Base-by-base conservation (phyloP, 2,888 invertebrate species). In the Dasypogon diadema region DNA sequence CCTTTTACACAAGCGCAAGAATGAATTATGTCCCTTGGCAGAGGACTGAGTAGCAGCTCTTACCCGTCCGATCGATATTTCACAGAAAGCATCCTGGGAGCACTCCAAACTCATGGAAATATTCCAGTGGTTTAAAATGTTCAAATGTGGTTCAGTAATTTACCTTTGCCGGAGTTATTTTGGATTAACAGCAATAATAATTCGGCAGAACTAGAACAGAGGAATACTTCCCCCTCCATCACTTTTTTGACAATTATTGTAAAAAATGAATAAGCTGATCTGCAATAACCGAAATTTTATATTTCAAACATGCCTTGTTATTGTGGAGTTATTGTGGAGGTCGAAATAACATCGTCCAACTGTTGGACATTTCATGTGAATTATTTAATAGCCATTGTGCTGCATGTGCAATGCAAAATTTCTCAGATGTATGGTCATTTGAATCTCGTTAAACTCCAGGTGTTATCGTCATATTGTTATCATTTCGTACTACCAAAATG, bases 21-120 rank as follows among this genome's bases (percentile, higher is more conserved):
- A 76, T 75, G 77, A 77, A 68, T 77, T 77, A 77, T 77, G 51
- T 77, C 60, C 51, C 60, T 30, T 30, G 54, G n/a, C 48, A 24
- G 22, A 14, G 30, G 18, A n/a, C n/a, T 10, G 63, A 70, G 70
- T 30, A 30, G 10, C 26, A 54, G 22, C 42, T 51, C 72, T 54
- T 16, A 18, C 37, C 58, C 63, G 16, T 30, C 46, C 76, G 76
- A 76, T 76, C 76, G 65, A 76, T 76, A 73, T 76, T 76, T 76
- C 55, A 73, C 55, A 73, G 72, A 46, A 73, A 21, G 22, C 73
- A 42, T 46, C 65, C 24, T 4, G 65, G 48, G 65, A 65, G 65
- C 48, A 42, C 22, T 46, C 65, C 46, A 48, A 18, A 14, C n/a
- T 48, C n/a, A 26, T 14, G 65, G 14, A 65, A 65, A 46, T 48